These are phyloP conservation scores for Isurus oxyrinchus DNA, from an alignment of 2,113 vertebrate genomes.

Conservation along the genomic window DNA sequence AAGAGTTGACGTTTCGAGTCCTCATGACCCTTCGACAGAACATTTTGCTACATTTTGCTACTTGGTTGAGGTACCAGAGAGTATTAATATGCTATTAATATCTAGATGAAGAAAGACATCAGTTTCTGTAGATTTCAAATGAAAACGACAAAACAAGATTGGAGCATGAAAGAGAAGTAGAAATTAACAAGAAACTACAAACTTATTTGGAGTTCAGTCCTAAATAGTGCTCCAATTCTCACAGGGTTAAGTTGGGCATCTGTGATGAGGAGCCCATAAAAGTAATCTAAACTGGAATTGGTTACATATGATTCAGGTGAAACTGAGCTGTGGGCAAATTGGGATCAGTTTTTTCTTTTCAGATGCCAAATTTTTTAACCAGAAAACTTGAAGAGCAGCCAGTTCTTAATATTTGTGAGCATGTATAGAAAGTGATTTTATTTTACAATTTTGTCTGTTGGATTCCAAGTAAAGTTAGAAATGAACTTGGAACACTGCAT, in stretches of 20 bases:
- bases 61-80: neutral
- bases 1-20: no score
- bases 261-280: neutral
- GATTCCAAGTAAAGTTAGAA: neutral
- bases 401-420: no score
- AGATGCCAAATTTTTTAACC: neutral
- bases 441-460: no score
- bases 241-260: neutral
- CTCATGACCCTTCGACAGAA: no score
- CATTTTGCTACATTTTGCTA: no score
- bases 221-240: neutral
- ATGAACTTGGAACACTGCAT: constrained; percentile 1
- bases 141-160: neutral
- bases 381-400: neutral
- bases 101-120: neutral
- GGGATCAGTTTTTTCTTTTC: neutral
- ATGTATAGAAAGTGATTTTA: neutral
- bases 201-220: neutral
- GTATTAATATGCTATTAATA: neutral
- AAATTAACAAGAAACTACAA: neutral
- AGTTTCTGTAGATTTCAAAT: neutral
- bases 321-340: neutral
- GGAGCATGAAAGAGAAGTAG: neutral
- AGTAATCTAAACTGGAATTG: constrained; percentile 1
- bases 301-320: neutral